A percentile compares a stretch with the other conserved stretches of the same genome.
phyloP scores from a whole-genome alignment of 2,113 vertebrate genomes.

The Narcine bancroftii region DNA sequence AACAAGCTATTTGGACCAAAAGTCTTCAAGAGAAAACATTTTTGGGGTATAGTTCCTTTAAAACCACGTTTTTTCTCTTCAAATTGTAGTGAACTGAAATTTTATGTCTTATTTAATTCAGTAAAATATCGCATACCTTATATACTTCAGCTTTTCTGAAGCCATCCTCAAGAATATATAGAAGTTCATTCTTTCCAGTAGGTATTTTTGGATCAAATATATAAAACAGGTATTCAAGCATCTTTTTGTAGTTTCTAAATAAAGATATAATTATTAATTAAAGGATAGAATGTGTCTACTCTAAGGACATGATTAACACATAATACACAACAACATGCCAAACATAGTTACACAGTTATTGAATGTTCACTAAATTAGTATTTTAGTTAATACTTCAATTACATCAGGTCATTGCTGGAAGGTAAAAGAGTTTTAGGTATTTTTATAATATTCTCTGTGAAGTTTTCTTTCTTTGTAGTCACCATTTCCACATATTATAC shows the following conservation, averaged over 20 bases:
- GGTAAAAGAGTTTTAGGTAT: neutral
- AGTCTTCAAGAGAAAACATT: neutral
- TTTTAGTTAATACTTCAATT: neutral
- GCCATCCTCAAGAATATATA: conserved; percentile 63
- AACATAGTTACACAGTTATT: neutral
- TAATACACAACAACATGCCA: neutral
- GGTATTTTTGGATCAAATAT: conserved; percentile 54
- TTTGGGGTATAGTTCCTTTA: neutral
- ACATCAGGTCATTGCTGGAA: neutral
- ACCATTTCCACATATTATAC: neutral
- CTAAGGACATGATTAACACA: neutral
- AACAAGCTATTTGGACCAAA: no score
- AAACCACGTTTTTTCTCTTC: neutral
- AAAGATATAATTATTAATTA: conserved; percentile 37
- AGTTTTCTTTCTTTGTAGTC: neutral
- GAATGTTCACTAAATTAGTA: neutral
- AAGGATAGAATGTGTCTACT: neutral
- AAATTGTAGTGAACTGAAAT: neutral
- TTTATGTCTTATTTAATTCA: neutral
- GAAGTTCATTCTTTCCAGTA: conserved; percentile 58
- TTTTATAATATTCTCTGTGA: neutral
- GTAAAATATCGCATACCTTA: conserved; percentile 48
- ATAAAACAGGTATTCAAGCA: conserved; percentile 70
- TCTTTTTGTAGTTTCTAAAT: conserved; percentile 58
- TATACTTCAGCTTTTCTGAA: conserved; percentile 56